Evolutionary conservation across 1,140 invertebrate genomes (phyloP).

Genomic region (Ceratina australensis): DNA sequence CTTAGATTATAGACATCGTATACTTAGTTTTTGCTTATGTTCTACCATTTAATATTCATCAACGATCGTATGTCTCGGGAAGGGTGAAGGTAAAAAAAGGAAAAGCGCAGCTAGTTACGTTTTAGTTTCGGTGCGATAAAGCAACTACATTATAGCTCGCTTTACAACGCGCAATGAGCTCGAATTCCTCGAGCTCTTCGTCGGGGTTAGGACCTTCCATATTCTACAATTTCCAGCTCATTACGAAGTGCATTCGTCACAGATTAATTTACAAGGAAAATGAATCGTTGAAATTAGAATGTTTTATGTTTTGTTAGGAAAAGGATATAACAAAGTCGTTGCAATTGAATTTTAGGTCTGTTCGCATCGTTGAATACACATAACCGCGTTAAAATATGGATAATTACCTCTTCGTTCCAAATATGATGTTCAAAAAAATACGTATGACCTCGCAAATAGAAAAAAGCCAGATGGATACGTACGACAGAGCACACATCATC

Average conservation of each 20-base stretch:
- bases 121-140: constrained; percentile 48
- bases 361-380: constrained; percentile 35
- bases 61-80: too few species aligned
- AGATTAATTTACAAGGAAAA: too few species aligned
- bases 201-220: too few species aligned
- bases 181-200: background rate
- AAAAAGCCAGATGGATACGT: constrained; percentile 30
- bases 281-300: too few species aligned
- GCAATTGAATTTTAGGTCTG: constrained; percentile 26
- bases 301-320: background rate
- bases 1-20: too few species aligned
- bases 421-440: constrained; percentile 16
- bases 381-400: constrained; percentile 15
- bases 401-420: background rate
- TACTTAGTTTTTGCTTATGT: too few species aligned
- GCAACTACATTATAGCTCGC: background rate
- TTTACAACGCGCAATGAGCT: background rate
- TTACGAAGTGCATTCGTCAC: too few species aligned
- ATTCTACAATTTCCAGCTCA: too few species aligned
- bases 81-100: too few species aligned
- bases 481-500: constrained; percentile 12
- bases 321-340: background rate
- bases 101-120: constrained; percentile 39
- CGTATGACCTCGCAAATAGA: background rate
- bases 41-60: too few species aligned